Base-by-base conservation (phyloP, 2,888 invertebrate genomes). In the Odiellus spinosus region DNA sequence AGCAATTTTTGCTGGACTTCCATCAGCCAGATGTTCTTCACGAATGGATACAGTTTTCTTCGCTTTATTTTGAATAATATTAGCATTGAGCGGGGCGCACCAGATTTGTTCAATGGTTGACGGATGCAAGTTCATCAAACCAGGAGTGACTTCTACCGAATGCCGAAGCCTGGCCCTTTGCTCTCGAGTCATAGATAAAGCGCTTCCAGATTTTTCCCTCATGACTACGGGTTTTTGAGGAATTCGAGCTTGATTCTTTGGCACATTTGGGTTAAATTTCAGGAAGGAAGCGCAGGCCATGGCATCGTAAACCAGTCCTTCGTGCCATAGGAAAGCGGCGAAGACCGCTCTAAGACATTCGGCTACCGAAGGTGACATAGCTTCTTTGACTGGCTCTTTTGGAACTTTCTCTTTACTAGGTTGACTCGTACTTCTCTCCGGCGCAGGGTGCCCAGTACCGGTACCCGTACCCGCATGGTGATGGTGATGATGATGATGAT, bases 211-310 rank as follows among this genome's bases (percentile, higher is more conserved):
- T 55, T 59, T 60, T 59, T 52, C 47, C 11, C 50, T 41, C 36
- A 48, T 39, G 15, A 46, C 45, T 17, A 47, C 48, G 12, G 14
- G 17, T 8, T 17, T 36, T 44, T 50, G 50, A 12, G 52, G 48
- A 8, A 49, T 48, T 46, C 47, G 62, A 76, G 73, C 1, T 54
- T 74, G 82, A 61, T 80, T 78, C 62, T 87, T 87, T 15, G 86
- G 83, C 50, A 87, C 65, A 26, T 77, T 76, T 1, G 87, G 88
- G 65, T 54, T 56, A 40, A 95, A 95, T 67, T 91, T 91, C 8
- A 96, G 72, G 63, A 88, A 96, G 1, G 93, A 87, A 0, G 95
- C 90, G 63, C 91, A 93, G 0, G 95, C 91, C 80, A 96, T 95
- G 5, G 95, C 91, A 64, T 96, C 95, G 63, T 93, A 91, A 0